These are phyloP conservation scores for Schizothorax lantsangensis DNA, from an alignment of 2,797 vertebrate species.

Conservation along the genomic window DNA sequence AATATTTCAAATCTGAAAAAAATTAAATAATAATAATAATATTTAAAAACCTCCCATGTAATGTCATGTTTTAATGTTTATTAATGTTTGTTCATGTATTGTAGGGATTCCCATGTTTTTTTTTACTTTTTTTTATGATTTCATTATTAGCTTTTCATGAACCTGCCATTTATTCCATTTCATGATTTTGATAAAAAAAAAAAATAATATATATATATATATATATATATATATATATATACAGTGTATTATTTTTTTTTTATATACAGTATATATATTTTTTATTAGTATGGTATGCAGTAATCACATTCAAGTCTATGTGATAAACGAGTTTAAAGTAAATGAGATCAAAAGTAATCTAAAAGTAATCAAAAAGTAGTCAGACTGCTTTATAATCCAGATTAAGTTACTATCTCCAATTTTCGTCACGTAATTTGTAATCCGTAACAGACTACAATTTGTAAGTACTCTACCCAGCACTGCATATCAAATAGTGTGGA, in stretches of 20 bases:
- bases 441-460: neutral
- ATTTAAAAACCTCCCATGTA: neutral
- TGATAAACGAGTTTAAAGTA: neutral
- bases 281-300: neutral
- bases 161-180: neutral
- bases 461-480: neutral
- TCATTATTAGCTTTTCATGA: neutral
- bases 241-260: too few relatives aligned
- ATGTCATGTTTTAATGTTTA: too few relatives aligned
- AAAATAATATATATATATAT: too few relatives aligned
- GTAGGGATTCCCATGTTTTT: too few relatives aligned
- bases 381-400: neutral
- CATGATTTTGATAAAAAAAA: neutral
- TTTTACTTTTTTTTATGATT: too few relatives aligned
- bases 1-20: neutral
- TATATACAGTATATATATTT: too few relatives aligned
- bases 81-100: too few relatives aligned
- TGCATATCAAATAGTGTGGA: neutral
- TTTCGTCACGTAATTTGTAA: neutral
- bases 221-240: too few relatives aligned
- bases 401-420: neutral
- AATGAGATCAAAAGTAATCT: neutral
- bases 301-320: neutral
- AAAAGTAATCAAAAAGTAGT: neutral
- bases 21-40: too few relatives aligned